Evolutionary conservation across 1,140 invertebrate species (phyloP).

Genomic region (Homalodisca vitripennis): DNA sequence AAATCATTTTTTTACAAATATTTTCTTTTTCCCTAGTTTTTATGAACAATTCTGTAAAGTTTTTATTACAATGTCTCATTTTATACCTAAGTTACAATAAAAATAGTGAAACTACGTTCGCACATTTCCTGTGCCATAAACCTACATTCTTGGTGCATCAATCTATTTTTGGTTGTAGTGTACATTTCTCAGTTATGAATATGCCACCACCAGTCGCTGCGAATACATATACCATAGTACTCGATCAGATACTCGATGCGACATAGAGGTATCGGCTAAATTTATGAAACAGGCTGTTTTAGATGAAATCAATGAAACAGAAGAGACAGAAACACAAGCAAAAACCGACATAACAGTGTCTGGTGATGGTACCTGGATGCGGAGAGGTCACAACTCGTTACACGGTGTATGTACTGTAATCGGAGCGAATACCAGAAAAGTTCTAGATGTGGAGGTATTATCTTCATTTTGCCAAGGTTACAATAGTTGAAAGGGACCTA

Average conservation of each 20-base stretch:
- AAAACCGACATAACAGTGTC: conserved; percentile 35
- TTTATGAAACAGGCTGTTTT: not conserved
- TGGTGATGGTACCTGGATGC: conserved; percentile 38
- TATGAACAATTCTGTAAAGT: too few relatives aligned
- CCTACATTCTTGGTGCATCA: too few relatives aligned
- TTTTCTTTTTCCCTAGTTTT: too few relatives aligned
- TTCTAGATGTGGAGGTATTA: conserved; percentile 36
- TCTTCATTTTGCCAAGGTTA: conserved; percentile 31
- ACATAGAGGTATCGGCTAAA: not conserved
- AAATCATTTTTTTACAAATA: too few relatives aligned
- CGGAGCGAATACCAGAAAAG: conserved; percentile 32
- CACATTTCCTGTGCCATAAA: too few relatives aligned
- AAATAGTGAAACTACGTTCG: too few relatives aligned
- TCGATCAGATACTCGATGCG: not conserved
- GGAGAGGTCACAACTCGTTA: conserved; percentile 34
- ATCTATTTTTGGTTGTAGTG: too few relatives aligned
- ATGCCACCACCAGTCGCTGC: not conserved
- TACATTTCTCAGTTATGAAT: conserved; percentile 18
- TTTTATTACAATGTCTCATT: too few relatives aligned
- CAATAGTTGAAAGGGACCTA: conserved; percentile 14
- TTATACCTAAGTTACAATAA: too few relatives aligned
- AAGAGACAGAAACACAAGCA: conserved; percentile 13
- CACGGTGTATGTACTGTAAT: conserved; percentile 37
- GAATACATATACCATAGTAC: not conserved
- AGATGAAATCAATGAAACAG: conserved; percentile 29